Evolutionary conservation across 2,113 vertebrate species (phyloP), one percentile per base, ranked within the genome.

Genomic region (Nothocercus nigrocapillus): DNA sequence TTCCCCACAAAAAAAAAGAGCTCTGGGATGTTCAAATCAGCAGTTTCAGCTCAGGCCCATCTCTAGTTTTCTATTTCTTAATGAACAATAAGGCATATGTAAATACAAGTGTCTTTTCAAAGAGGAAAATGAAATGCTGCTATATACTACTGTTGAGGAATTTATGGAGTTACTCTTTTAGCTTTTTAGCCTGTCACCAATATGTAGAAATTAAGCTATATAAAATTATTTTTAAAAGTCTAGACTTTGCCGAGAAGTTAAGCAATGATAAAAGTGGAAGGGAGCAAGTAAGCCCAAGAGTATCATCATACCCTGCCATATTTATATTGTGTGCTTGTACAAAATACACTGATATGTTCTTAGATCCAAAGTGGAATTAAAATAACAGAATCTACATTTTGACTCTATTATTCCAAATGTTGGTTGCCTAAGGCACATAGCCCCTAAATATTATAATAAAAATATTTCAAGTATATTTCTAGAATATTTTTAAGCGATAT

Each of bases 81-180:
- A 72, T 54, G 11, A 92, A 95, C 34, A 54, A 28, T 87, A 95
- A 44, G 30, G 17, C 82, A 21, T 93, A 63, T 93, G 68, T 96
- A 96, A 95, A 95, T 95, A 90, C 16, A 89, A 82, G 28, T 92
- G 83, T 53, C 78, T 86, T 96, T 91, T 80, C 79, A 90, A 69
- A 85, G 84, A 81, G 58, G 10, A 53, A 96, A 95, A 95, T 59
- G 6, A 97, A 94, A 94, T 91, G 91, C 94, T 96, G 94, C 95
- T 97, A 96, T 91, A 88, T 94, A 88, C 49, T 76, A 62, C 85
- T 94, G 70, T 53, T 82, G 75, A 96, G 58, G 49, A 81, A 88
- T 95, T 42, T 58, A 69, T 56, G 67, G 85, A 85, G 21, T 87
- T 93, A 80, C 4, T 88, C 5, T 91, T 67, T 94, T 92, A 85